Evolutionary conservation across 2,888 invertebrate species (phyloP).

Genomic region (Oasisia sp.): DNA sequence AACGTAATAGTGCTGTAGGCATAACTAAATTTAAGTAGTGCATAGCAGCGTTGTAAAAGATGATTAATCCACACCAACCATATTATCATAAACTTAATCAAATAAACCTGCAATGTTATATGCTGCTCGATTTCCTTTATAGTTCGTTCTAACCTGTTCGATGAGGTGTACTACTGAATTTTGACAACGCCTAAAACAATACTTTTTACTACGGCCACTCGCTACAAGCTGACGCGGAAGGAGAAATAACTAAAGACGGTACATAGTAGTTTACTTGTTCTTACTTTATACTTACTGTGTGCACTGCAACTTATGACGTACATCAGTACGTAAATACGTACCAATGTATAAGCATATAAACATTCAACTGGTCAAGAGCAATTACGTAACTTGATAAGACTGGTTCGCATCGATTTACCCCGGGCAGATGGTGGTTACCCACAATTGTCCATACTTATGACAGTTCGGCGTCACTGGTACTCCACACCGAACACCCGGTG

Average conservation of each 20-base stretch:
- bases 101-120: too few species aligned
- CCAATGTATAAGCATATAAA: neutral
- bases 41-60: too few species aligned
- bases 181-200: too few species aligned
- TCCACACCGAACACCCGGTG: neutral
- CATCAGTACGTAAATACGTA: neutral
- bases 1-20: too few species aligned
- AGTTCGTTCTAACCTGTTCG: too few species aligned
- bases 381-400: neutral
- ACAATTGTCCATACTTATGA: neutral
- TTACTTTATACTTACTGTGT: neutral
- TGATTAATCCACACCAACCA: too few species aligned
- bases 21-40: too few species aligned
- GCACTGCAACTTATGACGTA: neutral
- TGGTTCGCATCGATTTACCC: neutral
- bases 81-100: too few species aligned
- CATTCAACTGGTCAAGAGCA: neutral
- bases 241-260: neutral
- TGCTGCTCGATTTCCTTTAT: too few species aligned
- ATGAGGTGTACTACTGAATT: too few species aligned
- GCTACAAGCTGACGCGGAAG: neutral
- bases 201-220: too few species aligned
- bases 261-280: neutral
- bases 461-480: neutral
- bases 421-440: constrained; percentile 6